Evolutionary conservation across 2,797 vertebrate species (phyloP), one percentile per base, ranked within the genome.

Genomic region (Miichthys miiuy): DNA sequence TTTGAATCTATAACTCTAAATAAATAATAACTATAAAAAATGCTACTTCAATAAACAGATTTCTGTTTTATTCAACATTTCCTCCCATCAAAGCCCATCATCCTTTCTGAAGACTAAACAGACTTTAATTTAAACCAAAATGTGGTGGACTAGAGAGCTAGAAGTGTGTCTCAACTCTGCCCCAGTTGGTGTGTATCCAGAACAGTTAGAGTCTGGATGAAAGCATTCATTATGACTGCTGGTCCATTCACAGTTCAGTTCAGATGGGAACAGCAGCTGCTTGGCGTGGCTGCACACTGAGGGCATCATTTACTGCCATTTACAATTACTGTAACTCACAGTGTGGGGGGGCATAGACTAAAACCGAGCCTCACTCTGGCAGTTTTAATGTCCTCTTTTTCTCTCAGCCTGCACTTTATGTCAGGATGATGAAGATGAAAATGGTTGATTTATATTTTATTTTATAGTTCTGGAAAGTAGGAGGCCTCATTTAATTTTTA

Each of bases 131-230:
- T 3, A 47, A 50, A 48, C 61, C 0, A 18, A 58, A 50, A 38
- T 61, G 47, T 68, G 27, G 80, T 65, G 81, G 76, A 75, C 70
- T 73, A 57, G 47, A 17, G 68, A 61, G 30, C 44, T 68, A 44
- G 56, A 48, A 6, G 20, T 54, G 70, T 70, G 61, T 87, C 83
- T 93, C 84, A 93, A 89, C 91, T 94, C 89, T 95, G 84, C 88
- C 92, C 89, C 66, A 91, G 83, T 92, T 94, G 93, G 90, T 85
- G 1, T 5, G 0, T 0, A 0, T 90, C 88, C 93, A 93, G 30
- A 11, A 16, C 60, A 50, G 76, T 74, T 38, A 71, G 44, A 85
- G 77, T 81, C 21, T 69, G 68, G 64, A 86, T 80, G 50, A 87
- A 91, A 82, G 75, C 55, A 5, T 17, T 25, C 68, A 79, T 85